phyloP scores from a whole-genome alignment of 2,888 invertebrate species.

The Micoletzkya japonica region DNA sequence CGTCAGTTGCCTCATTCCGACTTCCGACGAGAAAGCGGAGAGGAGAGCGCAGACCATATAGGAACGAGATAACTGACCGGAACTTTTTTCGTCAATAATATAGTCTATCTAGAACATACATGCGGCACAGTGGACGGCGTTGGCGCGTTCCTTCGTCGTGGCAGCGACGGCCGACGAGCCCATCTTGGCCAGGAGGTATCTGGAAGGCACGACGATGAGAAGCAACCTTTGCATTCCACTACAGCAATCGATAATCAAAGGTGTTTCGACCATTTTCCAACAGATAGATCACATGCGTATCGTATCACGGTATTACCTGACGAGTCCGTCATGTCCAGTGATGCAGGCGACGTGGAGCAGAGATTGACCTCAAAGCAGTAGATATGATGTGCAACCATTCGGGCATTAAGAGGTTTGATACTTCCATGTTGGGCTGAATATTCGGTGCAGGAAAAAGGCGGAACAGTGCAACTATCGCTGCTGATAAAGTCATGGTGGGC shows the following conservation, averaged over 20 bases:
- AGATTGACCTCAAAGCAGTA: constrained; percentile 47
- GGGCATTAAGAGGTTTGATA: too few species aligned
- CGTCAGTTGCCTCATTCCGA: too few species aligned
- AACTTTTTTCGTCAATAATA: too few species aligned
- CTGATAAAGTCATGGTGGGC: too few species aligned
- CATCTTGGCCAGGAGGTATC: constrained; percentile 32
- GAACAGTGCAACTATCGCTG: too few species aligned
- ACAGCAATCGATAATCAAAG: background rate
- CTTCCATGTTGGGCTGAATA: too few species aligned
- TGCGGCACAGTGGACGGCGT: constrained; percentile 57
- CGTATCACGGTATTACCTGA: constrained; percentile 42
- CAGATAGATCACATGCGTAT: background rate
- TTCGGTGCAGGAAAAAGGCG: too few species aligned
- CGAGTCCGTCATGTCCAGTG: constrained; percentile 51
- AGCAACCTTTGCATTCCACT: background rate
- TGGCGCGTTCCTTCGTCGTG: constrained; percentile 53
- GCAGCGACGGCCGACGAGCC: constrained; percentile 16
- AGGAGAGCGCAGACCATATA: constrained; percentile 2
- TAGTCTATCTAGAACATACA: constrained; percentile 48
- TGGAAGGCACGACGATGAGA: background rate
- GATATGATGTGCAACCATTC: background rate
- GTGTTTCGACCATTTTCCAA: background rate
- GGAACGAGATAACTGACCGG: too few species aligned
- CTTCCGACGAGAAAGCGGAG: background rate
- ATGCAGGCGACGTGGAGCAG: constrained; percentile 58